These are phyloP conservation scores for Drosophila auraria DNA, from an alignment of 1,140 invertebrate species.

Conservation along the genomic window DNA sequence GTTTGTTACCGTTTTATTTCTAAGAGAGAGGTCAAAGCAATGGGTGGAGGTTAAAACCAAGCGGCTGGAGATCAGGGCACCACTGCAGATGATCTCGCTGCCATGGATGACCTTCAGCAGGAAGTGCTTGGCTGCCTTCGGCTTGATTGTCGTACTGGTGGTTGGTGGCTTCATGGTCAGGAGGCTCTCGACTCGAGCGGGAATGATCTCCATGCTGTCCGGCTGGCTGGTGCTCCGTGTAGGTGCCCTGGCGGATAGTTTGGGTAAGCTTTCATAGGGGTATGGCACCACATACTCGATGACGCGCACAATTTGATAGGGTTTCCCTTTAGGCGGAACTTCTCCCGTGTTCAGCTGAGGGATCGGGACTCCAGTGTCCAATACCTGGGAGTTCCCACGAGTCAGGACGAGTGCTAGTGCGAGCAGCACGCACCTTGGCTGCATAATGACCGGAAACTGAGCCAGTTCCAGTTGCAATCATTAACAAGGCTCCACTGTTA, in stretches of 20 bases:
- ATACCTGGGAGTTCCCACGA: not conserved
- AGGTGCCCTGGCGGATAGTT: not conserved
- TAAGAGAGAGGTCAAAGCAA: constrained; percentile 22
- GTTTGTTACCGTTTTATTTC: not conserved
- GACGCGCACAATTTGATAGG: constrained; percentile 50
- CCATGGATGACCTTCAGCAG: constrained; percentile 21
- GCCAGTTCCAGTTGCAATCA: too few species aligned
- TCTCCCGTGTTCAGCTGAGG: constrained; percentile 28
- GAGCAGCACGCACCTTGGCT: not conserved
- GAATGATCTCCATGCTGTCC: constrained; percentile 38
- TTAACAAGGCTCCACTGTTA: too few species aligned
- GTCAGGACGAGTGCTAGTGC: not conserved
- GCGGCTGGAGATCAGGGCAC: constrained; percentile 34
- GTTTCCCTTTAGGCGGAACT: constrained; percentile 6
- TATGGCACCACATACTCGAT: constrained; percentile 51
- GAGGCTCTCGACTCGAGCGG: constrained; percentile 3
- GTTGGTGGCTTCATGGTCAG: not conserved
- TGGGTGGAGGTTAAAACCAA: constrained; percentile 45
- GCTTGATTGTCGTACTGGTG: constrained; percentile 1
- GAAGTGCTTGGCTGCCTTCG: constrained; percentile 13
- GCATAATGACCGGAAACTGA: constrained; percentile 16
- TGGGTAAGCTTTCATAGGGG: constrained; percentile 4
- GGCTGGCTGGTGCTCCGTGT: too few species aligned
- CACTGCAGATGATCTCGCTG: constrained; percentile 23
- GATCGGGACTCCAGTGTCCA: not conserved